A percentile compares a stretch with the other conserved stretches of the same genome.
phyloP scores from a whole-genome alignment of 2,113 vertebrate species.

The Mystacornis crossleyi region DNA sequence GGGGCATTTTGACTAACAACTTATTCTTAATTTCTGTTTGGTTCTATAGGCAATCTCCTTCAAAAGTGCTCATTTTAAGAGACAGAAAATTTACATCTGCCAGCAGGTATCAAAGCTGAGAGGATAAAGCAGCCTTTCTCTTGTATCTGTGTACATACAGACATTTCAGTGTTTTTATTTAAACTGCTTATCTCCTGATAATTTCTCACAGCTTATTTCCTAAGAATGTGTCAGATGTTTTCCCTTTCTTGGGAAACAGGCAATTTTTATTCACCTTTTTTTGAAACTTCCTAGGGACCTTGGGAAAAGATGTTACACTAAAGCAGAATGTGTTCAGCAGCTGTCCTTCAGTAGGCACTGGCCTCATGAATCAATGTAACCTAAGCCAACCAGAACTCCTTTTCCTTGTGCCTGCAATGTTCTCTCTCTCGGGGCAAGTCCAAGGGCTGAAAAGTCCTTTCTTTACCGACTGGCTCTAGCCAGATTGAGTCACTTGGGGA shows the following conservation, averaged over 20 bases:
- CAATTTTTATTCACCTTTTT: not conserved
- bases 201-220: not conserved
- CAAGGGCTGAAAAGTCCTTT: not conserved
- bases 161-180: not conserved
- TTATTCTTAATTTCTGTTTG: not conserved
- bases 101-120: not conserved
- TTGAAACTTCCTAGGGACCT: not conserved
- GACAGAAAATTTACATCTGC: not conserved
- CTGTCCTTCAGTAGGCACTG: not conserved
- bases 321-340: not conserved
- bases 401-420: not conserved
- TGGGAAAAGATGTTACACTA: not conserved
- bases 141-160: not conserved
- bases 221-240: not conserved
- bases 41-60: not conserved
- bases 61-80: not conserved
- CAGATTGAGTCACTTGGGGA: not conserved
- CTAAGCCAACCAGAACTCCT: not conserved
- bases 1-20: not conserved
- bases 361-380: not conserved
- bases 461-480: not conserved
- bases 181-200: not conserved
- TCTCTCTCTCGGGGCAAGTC: fast-evolving
- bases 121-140: not conserved
- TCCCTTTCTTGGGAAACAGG: not conserved